Conservation (phyloP, 1,140 invertebrate species). For the Sogatella furcifera region DNA sequence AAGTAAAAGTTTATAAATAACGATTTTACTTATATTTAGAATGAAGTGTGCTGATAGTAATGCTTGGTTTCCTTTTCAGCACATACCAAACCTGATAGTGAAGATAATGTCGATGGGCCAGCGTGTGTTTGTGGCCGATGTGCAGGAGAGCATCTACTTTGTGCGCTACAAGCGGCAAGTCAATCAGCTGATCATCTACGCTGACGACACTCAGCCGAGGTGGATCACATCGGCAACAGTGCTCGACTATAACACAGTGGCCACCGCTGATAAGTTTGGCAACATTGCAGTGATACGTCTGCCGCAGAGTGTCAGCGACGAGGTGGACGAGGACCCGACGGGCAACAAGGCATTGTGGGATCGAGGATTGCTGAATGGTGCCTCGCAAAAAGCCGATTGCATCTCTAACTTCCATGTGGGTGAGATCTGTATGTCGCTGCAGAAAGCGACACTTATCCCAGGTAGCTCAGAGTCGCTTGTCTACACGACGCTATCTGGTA, state of each 20-base stretch:
- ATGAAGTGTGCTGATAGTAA: no score
- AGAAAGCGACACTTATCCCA: slow-evolving; percentile 93
- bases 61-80: slow-evolving; percentile 39
- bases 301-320: slow-evolving; percentile 84
- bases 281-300: slow-evolving; percentile 85
- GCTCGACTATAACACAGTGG: slow-evolving; percentile 95
- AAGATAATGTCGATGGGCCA: slow-evolving; percentile 89
- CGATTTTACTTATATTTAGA: no score
- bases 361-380: slow-evolving; percentile 88
- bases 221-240: slow-evolving; percentile 89
- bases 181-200: slow-evolving; percentile 96
- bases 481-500: slow-evolving; percentile 91
- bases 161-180: slow-evolving; percentile 90
- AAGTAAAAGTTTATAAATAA: no score
- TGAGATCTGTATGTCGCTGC: slow-evolving; percentile 79
- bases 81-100: slow-evolving; percentile 90
- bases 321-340: slow-evolving; percentile 98
- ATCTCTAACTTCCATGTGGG: slow-evolving; percentile 92
- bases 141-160: slow-evolving; percentile 96
- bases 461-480: slow-evolving; percentile 93
- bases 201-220: slow-evolving; percentile 93
- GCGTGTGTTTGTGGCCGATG: slow-evolving; percentile 88
- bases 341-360: slow-evolving; percentile 98
- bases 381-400: slow-evolving; percentile 94
- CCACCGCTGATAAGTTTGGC: slow-evolving; percentile 97